These are phyloP conservation scores for Petromus typicus DNA, from an alignment of 2,113 vertebrate species.

Conservation along the genomic window DNA sequence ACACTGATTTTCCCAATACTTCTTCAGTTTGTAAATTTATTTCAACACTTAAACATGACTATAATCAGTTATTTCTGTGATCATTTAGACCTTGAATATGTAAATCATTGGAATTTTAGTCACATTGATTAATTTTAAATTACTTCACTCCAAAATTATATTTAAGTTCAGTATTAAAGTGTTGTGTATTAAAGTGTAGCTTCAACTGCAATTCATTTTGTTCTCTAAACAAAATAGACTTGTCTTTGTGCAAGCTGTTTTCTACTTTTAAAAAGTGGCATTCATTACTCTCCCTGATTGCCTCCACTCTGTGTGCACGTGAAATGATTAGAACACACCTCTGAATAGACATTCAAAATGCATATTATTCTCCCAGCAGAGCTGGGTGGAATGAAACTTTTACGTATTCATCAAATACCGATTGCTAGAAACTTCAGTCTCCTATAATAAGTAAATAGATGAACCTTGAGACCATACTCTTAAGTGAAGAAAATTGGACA, in stretches of 20 bases:
- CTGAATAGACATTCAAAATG: not conserved
- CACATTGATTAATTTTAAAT: not conserved
- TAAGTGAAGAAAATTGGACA: not conserved
- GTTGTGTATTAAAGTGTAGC: not conserved
- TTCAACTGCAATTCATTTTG: not conserved
- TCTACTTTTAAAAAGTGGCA: not conserved
- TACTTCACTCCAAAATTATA: not conserved
- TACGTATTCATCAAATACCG: not conserved
- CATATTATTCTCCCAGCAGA: not conserved
- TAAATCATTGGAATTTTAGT: not conserved
- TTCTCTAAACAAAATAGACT: not conserved
- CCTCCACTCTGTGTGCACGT: not conserved
- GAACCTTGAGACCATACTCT: not conserved
- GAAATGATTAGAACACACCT: not conserved
- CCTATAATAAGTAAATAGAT: not conserved
- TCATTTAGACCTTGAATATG: not conserved
- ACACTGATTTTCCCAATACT: not conserved
- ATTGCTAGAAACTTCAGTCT: not conserved
- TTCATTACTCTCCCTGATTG: not conserved
- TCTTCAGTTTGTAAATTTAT: not conserved
- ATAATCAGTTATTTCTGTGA: not conserved
- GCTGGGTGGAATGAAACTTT: not conserved
- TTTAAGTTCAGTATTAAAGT: not conserved
- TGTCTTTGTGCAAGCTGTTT: not conserved
- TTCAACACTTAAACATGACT: not conserved